Base-by-base conservation (phyloP, 2,888 invertebrate genomes). In the Caenorhabditis becei region DNA sequence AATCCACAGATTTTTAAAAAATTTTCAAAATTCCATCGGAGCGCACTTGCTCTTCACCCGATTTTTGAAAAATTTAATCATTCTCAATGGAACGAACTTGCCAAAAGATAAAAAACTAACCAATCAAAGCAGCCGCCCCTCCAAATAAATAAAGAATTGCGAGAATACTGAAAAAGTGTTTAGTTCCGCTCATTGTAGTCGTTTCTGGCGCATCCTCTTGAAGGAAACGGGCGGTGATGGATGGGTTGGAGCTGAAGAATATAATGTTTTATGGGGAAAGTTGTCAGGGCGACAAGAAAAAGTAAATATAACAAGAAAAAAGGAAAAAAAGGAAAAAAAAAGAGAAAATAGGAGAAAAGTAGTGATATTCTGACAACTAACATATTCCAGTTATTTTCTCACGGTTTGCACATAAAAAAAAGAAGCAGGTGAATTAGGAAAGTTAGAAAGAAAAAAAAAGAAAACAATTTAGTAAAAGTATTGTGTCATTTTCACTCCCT, bases 161-260 rank as follows among this genome's bases (percentile, higher is more conserved):
- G 28, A n/a, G 44, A 24, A 10, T 24, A 14, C 7, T 24, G 7
- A 35, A 56, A 32, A 47, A 2, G 18, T 18, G n/a, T 5, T 3
- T 47, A 1, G 47, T 37, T 37, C 62, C 53, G 47, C 54, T 63
- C 10, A 56, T 72, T 44, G 56, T 58, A 49, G 72, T 54, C 41
- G 63, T 58, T 63, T 63, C 35, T 72, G 62, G 71, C 62, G 71
- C 72, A 72, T 72, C 63, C 54, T 72, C 62, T 24, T 32, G 24
- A n/a, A 8, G 23, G 5, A 18, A 16, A n/a, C 41, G 41, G 67
- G 47, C 10, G 26, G 56, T 56, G 66, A 56, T 56, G 41, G 41
- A 62, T 47, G 47, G 5, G 3, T 47, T 47, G 18, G 2, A 18
- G 18, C 18, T 47, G 4, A 18, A 41, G 47, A 18, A n/a, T 47